Base-by-base conservation (phyloP, 1,140 invertebrate genomes). In the Trichogramma pretiosum region DNA sequence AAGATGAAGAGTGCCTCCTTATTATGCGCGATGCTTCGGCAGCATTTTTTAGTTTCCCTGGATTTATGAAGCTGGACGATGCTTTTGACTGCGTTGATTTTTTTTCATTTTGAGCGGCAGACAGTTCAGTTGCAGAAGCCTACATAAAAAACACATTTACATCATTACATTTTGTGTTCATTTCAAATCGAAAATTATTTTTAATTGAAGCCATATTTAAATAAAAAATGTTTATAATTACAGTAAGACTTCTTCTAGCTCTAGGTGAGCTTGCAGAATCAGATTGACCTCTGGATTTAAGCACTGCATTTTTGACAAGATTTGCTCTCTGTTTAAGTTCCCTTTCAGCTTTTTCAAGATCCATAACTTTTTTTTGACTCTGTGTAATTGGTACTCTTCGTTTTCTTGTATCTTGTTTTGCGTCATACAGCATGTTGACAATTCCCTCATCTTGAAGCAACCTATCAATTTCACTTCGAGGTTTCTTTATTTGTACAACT, bases 391-490 rank as follows among this genome's bases (percentile, higher is more conserved):
- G 72, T 28, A 74, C 59, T 9, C 74, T 51, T 26, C 68, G 63
- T 32, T 65, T 68, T 10, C 65, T 68, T 28, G 62, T 62, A 13
- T 74, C 74, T 45, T 78, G 77, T 56, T 84, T 79, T 2, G 87
- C 74, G 17, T 86, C 82, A 56, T 87, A 87, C 13, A 90, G 70
- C 75, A 90, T 83, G 65, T 89, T 89, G 1, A 88, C 83, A 3
- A 87, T 85, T 1, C 87, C 87, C 63, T 90, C 87, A 64, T 89
- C 87, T 65, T 85, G 85, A 48, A 90, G 68, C 32, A 90, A 62
- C 49, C 75, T 78, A 56, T 88, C 84, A 34, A 89, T 76, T 72
- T 90, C 87, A 34, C n/a, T n/a, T n/a, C n/a, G n/a, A n/a, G n/a
- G n/a, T n/a, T n/a, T n/a, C 77, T 75, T 23, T n/a, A n/a, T n/a